Evolutionary conservation across 2,797 vertebrate genomes (phyloP).

Genomic region (Girardinus metallicus): DNA sequence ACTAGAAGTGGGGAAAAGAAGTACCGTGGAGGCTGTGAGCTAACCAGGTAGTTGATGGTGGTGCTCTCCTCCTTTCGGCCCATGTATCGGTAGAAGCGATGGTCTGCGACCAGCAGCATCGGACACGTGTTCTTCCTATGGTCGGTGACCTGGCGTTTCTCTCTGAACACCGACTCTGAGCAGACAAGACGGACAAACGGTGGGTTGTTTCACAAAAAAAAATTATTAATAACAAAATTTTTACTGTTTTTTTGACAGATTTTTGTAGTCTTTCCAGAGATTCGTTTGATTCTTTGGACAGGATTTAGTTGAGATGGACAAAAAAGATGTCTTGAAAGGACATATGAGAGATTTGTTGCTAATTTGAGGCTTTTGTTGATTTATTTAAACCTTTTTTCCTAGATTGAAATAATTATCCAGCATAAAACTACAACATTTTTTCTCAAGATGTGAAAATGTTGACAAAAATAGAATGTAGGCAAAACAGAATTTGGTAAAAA

Average conservation of each 20-base stretch:
- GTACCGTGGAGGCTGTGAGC: neutral
- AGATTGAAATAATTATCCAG: neutral
- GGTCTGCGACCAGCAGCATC: slow-evolving; percentile 93
- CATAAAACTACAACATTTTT: neutral
- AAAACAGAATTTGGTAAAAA: too few relatives aligned
- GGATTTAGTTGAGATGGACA: neutral
- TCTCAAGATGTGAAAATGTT: too few relatives aligned
- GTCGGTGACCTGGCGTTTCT: slow-evolving; percentile 54
- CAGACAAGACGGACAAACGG: neutral
- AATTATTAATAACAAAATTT: neutral
- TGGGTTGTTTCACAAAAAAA: neutral
- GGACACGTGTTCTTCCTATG: slow-evolving; percentile 82
- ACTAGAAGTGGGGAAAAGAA: neutral
- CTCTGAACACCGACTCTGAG: slow-evolving; percentile 37
- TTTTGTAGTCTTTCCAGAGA: neutral
- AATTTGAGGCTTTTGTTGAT: neutral
- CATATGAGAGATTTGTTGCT: neutral
- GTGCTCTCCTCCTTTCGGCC: slow-evolving; percentile 94
- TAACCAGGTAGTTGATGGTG: slow-evolving; percentile 94
- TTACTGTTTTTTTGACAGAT: neutral
- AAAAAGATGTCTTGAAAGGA: neutral
- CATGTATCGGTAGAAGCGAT: slow-evolving; percentile 95
- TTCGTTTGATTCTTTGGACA: neutral
- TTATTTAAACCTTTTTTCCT: neutral
- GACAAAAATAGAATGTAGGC: too few relatives aligned